Evolutionary conservation across 1,140 invertebrate species (phyloP), one percentile per base, ranked within the genome.

Genomic region (Contarinia nasturtii): DNA sequence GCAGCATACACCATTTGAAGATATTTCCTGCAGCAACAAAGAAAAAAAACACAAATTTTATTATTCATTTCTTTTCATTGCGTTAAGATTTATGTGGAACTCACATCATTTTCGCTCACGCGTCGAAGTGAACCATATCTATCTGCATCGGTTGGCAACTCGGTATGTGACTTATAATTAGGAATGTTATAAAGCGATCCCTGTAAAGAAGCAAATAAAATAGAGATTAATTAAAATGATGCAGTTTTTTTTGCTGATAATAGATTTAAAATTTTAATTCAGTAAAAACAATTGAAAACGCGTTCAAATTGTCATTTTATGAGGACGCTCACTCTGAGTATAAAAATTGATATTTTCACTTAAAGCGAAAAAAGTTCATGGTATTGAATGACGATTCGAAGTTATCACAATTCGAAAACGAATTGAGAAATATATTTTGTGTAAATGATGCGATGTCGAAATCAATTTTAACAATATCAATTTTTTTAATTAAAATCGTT

Each of bases 111-210:
- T 33, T 38, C 27, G 10, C 7, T 18, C 2, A 33, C 43, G n/a
- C 22, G 34, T 17, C 44, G 51, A 11, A 64, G 38, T 0, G 61
- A 63, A 19, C 61, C 61, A 34, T 64, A 64, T 18, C 56, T 58
- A 48, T 59, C 49, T 2, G 54, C 57, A 1, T 57, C 55, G 0
- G 53, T 53, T 12, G 54, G 52, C 0, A 64, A 46, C 49, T 67
- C 66, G 22, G 58, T 54, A 14, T 58, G 55, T 0, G 68, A 69
- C 41, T 60, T 55, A 40, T 68, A 68, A 47, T 64, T 56, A 4
- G 67, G 65, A 37, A 71, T 66, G 41, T 70, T 71, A 43, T 54
- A 52, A 10, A 62, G 53, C 0, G 61, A 64, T n/a, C 61, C 61
- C 59, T 63, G 15, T 2, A 36, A 15, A n/a, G n/a, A 12, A 15